Evolutionary conservation across 2,797 vertebrate genomes (phyloP), one percentile per base, ranked within the genome.

Genomic region (Anomalospiza imberbis): DNA sequence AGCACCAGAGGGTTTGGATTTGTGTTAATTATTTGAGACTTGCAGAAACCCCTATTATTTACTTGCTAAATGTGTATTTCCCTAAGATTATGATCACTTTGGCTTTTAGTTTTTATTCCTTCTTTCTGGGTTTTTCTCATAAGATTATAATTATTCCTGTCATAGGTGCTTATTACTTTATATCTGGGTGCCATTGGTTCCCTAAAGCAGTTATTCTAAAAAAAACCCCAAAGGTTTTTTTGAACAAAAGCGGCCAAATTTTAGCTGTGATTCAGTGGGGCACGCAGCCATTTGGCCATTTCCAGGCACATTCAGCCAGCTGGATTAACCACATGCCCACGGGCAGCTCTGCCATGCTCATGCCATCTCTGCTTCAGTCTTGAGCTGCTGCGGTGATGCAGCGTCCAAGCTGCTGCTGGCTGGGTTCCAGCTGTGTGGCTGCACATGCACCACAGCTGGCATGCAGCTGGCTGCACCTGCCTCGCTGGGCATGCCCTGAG

Each of bases 1-100:
- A 96, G 88, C 85, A 95, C 95, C 92, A 92, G 94, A 96, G 96
- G 94, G 93, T 96, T 95, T 95, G 44, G 34, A 90, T 75, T 93
- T 93, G 58, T 79, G 78, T 95, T 97, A 97, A 97, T 96, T 94
- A 88, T 89, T 91, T 92, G 88, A 91, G 85, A 93, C 87, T 92
- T 91, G 89, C 44, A 62, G 47, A 95, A 94, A 72, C 60, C 74
- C 34, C 65, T 86, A 74, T 87, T 97, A 95, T 97, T 97, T 97
- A 93, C 91, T 96, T 83, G 85, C 67, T 86, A 94, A 96, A 96
- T 97, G 81, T 92, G 17, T 91, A 47, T 93, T 96, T 97, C 89
- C 74, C 58, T 68, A 65, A 89, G 68, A 86, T 93, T 91, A 45
- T 76, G 66, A 94, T 86, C 5, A 79, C 81, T 97, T 91, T 93